These are phyloP conservation scores for Torymus texanus DNA, from an alignment of 2,888 invertebrate species.

Conservation along the genomic window DNA sequence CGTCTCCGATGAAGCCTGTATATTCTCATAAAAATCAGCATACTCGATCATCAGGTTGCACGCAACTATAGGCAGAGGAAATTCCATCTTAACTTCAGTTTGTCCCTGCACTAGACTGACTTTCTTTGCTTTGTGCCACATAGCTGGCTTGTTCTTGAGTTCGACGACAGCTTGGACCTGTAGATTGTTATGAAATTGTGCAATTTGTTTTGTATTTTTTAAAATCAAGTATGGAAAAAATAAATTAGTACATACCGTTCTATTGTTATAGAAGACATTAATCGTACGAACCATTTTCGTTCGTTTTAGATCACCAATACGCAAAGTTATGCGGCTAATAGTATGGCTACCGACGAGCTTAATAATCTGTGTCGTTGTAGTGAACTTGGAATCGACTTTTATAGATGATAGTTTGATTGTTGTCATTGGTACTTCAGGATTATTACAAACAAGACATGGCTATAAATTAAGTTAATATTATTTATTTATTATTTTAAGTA, in stretches of 20 bases:
- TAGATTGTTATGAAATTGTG: not conserved
- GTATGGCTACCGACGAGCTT: conserved; percentile 96
- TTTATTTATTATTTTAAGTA: not conserved
- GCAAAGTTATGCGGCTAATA: conserved; percentile 93
- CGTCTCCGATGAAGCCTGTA: conserved; percentile 94
- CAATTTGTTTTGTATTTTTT: no score
- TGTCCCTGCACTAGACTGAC: conserved; percentile 93
- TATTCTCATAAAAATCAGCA: conserved; percentile 97
- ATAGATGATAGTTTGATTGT: conserved; percentile 94
- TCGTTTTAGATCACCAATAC: conserved; percentile 95
- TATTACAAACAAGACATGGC: conserved; percentile 98
- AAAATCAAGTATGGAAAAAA: not conserved
- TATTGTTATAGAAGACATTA: conserved; percentile 97
- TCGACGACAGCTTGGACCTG: conserved; percentile 92
- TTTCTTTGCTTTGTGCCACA: conserved; percentile 98
- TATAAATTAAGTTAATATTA: conserved; percentile 9
- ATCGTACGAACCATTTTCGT: conserved; percentile 98
- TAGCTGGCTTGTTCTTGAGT: conserved; percentile 94
- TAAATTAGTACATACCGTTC: conserved; percentile 82
- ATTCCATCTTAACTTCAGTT: conserved; percentile 97
- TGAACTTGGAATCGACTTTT: conserved; percentile 97
- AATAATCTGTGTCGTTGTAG: conserved; percentile 97
- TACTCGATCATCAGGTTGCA: conserved; percentile 99
- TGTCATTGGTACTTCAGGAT: conserved; percentile 94
- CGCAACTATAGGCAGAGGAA: conserved; percentile 96